Evolutionary conservation across 2,113 vertebrate genomes (phyloP).

Genomic region (Esox niger): DNA sequence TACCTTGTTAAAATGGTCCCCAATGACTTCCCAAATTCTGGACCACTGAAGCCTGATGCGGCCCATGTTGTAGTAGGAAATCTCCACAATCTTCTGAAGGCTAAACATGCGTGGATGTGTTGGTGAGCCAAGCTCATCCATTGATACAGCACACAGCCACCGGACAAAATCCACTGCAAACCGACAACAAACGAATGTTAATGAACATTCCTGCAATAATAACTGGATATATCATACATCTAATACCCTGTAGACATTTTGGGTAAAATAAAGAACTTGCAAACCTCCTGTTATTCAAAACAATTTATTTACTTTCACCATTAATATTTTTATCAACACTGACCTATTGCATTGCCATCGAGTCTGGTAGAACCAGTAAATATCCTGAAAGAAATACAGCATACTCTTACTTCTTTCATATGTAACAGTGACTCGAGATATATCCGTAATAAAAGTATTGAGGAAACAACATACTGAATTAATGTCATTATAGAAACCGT

Average conservation of each 20-base stretch:
- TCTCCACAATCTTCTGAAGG: slow-evolving; percentile 90
- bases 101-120: slow-evolving; percentile 91
- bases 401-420: background rate
- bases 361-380: slow-evolving; percentile 87
- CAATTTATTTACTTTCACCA: too few relatives aligned
- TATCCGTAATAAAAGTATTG: background rate
- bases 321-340: slow-evolving; percentile 49
- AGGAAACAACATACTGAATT: background rate
- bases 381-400: slow-evolving; percentile 70
- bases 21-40: slow-evolving; percentile 90
- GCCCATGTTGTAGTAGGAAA: slow-evolving; percentile 92
- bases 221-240: too few relatives aligned
- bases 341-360: slow-evolving; percentile 90
- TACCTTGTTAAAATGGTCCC: slow-evolving; percentile 93
- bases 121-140: slow-evolving; percentile 87
- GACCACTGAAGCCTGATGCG: slow-evolving; percentile 89
- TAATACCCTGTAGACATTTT: too few relatives aligned
- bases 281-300: background rate
- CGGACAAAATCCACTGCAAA: slow-evolving; percentile 85
- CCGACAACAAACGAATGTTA: slow-evolving; percentile 22
- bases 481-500: background rate
- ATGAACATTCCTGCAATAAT: too few relatives aligned
- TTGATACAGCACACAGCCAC: slow-evolving; percentile 88
- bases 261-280: too few relatives aligned
- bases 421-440: background rate